Evolutionary conservation across 2,797 vertebrate genomes (phyloP).

Genomic region (Eupleurogrammus muticus): DNA sequence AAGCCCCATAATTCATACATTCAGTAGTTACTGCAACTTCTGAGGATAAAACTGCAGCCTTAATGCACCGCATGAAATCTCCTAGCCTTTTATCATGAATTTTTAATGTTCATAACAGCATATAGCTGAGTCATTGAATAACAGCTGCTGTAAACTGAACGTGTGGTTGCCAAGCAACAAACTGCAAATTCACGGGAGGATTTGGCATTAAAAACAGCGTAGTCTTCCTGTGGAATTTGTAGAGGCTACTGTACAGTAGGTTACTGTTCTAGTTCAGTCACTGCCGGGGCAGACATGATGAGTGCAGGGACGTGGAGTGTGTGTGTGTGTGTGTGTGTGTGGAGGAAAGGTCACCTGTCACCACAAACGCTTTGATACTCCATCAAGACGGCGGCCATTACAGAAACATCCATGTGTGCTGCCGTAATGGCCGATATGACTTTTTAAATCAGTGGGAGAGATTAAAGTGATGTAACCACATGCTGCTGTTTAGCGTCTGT

Average conservation of each 20-base stretch:
- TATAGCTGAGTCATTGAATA: constrained; percentile 10
- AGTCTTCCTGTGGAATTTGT: constrained; percentile 6
- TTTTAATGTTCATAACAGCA: constrained; percentile 22
- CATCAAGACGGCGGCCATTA: not conserved
- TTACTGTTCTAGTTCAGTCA: constrained; percentile 7
- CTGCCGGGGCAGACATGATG: not conserved
- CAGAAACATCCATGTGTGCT: not conserved
- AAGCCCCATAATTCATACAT: not conserved
- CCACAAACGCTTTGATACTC: not conserved
- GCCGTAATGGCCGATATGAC: not conserved
- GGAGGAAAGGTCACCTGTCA: not conserved
- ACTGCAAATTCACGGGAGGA: constrained; percentile 16
- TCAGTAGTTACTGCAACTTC: constrained; percentile 10
- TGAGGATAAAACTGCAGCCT: constrained; percentile 5
- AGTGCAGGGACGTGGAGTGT: no score
- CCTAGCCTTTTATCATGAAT: constrained; percentile 21
- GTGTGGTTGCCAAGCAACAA: constrained; percentile 25
- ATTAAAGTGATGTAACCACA: constrained; percentile 33
- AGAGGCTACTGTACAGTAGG: no score
- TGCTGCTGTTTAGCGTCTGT: constrained; percentile 30
- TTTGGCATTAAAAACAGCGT: not conserved
- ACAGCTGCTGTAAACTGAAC: constrained; percentile 7
- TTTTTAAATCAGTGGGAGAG: not conserved
- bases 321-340: no score
- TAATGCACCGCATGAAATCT: not conserved